Evolutionary conservation across 2,113 vertebrate species (phyloP).

Genomic region (Indri indri): DNA sequence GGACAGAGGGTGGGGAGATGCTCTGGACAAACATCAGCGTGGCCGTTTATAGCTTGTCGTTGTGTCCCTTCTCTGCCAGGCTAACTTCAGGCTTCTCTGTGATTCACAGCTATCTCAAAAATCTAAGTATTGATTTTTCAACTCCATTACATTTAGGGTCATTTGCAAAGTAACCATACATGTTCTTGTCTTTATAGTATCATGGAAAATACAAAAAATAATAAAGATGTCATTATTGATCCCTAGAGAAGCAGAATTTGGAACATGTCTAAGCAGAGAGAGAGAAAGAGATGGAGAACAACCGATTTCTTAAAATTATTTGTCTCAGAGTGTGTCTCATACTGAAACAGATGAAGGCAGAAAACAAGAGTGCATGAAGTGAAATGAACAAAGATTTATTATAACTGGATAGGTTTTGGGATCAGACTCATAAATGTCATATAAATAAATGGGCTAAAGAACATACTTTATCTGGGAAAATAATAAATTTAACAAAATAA

Average conservation of each 20-base stretch:
- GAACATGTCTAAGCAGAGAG: not conserved
- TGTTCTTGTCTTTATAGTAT: not conserved
- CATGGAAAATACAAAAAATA: not conserved
- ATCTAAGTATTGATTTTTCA: not conserved
- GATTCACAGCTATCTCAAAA: not conserved
- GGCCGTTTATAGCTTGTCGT: not conserved
- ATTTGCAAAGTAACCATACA: not conserved
- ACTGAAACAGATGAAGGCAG: not conserved
- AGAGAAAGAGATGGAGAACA: not conserved
- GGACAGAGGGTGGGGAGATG: not conserved
- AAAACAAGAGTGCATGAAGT: not conserved
- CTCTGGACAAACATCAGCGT: not conserved
- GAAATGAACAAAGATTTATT: not conserved
- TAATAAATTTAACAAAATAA: slow-evolving; percentile 52
- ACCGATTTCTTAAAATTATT: not conserved
- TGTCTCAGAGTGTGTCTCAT: not conserved
- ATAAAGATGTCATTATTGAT: not conserved
- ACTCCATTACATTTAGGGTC: not conserved
- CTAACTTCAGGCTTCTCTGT: not conserved
- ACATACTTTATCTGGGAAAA: not conserved
- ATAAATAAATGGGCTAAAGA: slow-evolving; percentile 15
- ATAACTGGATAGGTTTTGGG: not conserved
- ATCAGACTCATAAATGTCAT: slow-evolving; percentile 21
- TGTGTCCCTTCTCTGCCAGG: not conserved
- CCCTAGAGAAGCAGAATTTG: not conserved